Evolutionary conservation across 2,797 vertebrate genomes (phyloP), one percentile per base, ranked within the genome.

Genomic region (Acanthornis magna): DNA sequence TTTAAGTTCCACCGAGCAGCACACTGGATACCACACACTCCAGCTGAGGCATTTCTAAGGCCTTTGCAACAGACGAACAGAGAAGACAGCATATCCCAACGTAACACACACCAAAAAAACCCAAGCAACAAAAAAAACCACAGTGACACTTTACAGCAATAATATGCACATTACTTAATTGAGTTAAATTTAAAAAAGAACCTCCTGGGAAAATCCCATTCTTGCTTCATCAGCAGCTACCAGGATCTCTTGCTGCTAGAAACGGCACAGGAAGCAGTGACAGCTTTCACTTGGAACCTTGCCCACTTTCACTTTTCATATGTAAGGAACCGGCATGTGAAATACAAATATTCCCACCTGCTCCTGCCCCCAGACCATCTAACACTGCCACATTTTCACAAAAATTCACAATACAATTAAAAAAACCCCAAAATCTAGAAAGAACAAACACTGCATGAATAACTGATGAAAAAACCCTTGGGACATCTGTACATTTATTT

Each of bases 251-350:
- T 3, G 5, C 32, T 60, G 26, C 67, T 29, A 23, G 40, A 81
- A 77, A 13, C 13, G 45, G 80, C 42, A 48, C 32, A 53, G 66
- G 61, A 65, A 62, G 36, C 9, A 42, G 27, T 54, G 21, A 83
- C 0, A 2, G 53, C 16, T 27, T 10, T 30, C 26, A 63, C 11
- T 40, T 71, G 38, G 11, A 10, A 50, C 18, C 63, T 20, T 38
- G 54, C 66, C 34, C 19, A 68, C 73, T 93, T 95, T 93, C 83
- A 29, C n/a, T 95, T 96, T 96, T 73, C 50, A 50, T 6, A 85
- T 62, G 17, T 25, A 84, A 90, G 29, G 3, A 0, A 45, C 10
- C 3, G 0, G 19, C 14, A 63, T 0, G 0, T 19, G 36, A 43
- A 67, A 74, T 11, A 30, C 19, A 54, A 92, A 48, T n/a, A 73